Evolutionary conservation across 2,113 vertebrate genomes (phyloP), one percentile per base, ranked within the genome.

Genomic region (Rhineura floridana): DNA sequence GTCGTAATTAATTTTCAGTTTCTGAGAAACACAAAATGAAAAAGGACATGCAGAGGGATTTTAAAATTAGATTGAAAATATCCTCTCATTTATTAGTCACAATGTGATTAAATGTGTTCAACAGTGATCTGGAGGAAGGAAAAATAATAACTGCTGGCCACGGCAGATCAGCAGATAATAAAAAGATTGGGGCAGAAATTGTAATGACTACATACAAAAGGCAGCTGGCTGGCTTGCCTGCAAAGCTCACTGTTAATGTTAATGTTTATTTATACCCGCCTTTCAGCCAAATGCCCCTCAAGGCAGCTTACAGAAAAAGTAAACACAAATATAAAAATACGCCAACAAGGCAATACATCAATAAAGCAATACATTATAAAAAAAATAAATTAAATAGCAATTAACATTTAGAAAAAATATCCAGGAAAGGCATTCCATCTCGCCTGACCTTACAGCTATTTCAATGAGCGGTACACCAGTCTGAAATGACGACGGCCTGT

Each of bases 1-100:
- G 65, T 13, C 50, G 78, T 83, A 72, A 73, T 80, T 85, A 46
- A 89, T 83, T 79, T 70, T 73, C 75, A 30, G 33, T 90, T 84
- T 80, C 81, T 77, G 63, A 78, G 75, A 90, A 83, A 70, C 62
- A 50, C 50, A 78, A 83, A 81, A 81, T 83, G 59, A 83, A 79
- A 69, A 83, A 83, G 72, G 42, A 69, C 62, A 50, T 11, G 2
- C 19, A 62, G 48, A 78, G 63, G 19, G 79, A 44, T 62, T 70
- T 86, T 77, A 59, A 76, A 90, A 69, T 83, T 62, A 81, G 52
- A 30, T 83, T 86, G 33, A 83, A 70, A 55, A 69, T 65, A 82
- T 55, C 46, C 39, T 83, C 59, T 69, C 42, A 13, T 55, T 86
- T 46, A 78, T 62, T 83, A 77, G 17, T 50, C 72, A 48, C 59